Evolutionary conservation across 2,888 invertebrate species (phyloP).

Genomic region (Meiosimyza platycephala): DNA sequence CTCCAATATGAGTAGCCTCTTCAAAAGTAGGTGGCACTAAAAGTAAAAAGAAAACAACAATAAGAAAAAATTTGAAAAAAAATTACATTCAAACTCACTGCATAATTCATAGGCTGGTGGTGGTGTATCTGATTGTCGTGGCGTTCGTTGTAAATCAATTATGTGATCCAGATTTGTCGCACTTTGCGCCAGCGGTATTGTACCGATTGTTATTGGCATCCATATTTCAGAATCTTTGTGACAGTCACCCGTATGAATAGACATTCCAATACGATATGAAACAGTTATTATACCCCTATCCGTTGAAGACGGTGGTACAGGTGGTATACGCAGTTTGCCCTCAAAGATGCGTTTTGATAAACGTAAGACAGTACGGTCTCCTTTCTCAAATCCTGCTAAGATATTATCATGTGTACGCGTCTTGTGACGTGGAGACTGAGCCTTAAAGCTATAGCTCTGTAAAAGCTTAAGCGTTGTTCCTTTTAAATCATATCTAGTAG

Average conservation of each 20-base stretch:
- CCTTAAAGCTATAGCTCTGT: slow-evolving; percentile 46
- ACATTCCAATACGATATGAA: slow-evolving; percentile 41
- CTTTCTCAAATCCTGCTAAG: slow-evolving; percentile 21
- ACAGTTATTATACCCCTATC: slow-evolving; percentile 42
- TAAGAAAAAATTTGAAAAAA: too few relatives aligned
- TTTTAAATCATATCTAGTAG: slow-evolving; percentile 45
- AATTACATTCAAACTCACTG: slow-evolving; percentile 40
- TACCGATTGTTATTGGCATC: slow-evolving; percentile 49
- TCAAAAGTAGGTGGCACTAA: slow-evolving; percentile 52
- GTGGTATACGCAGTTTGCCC: slow-evolving; percentile 43
- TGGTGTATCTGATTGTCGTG: slow-evolving; percentile 34
- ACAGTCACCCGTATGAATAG: slow-evolving; percentile 41
- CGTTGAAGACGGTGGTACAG: slow-evolving; percentile 43
- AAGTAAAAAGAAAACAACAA: neutral
- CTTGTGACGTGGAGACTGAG: slow-evolving; percentile 46
- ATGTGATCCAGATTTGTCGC: slow-evolving; percentile 41
- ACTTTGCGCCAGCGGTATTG: too few relatives aligned
- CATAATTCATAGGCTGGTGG: slow-evolving; percentile 50
- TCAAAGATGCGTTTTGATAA: slow-evolving; percentile 44
- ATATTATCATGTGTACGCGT: slow-evolving; percentile 34
- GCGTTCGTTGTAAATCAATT: slow-evolving; percentile 35
- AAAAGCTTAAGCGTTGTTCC: slow-evolving; percentile 43
- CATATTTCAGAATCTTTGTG: slow-evolving; percentile 35
- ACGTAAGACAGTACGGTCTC: slow-evolving; percentile 32
- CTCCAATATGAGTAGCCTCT: slow-evolving; percentile 48